Conservation (phyloP, 2,113 vertebrate genomes). For the Pomatostomus ruficeps region DNA sequence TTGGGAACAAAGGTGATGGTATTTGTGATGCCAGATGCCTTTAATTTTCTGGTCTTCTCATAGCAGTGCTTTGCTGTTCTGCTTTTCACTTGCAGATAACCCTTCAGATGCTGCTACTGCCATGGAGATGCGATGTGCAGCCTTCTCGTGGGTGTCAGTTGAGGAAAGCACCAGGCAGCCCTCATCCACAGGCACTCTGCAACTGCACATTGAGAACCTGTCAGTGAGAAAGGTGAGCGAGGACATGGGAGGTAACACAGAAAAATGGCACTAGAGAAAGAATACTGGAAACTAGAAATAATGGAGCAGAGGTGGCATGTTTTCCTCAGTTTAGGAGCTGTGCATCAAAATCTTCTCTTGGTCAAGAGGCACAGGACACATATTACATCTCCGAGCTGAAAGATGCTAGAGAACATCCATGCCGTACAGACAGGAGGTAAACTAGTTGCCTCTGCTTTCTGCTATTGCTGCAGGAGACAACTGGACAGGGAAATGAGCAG, state of each 20-base stretch:
- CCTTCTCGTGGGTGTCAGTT: slow-evolving; percentile 81
- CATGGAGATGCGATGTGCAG: slow-evolving; percentile 75
- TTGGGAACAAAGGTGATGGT: not conserved
- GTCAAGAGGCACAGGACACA: not conserved
- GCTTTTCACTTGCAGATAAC: slow-evolving; percentile 47
- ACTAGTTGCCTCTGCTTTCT: not conserved
- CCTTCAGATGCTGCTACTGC: slow-evolving; percentile 41
- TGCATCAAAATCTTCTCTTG: not conserved
- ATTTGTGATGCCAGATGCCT: not conserved
- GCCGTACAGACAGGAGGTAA: not conserved
- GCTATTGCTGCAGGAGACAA: not conserved
- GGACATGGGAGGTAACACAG: not conserved
- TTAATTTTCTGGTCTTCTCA: not conserved
- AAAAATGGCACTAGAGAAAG: not conserved
- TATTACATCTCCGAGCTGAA: not conserved
- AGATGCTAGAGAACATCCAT: not conserved
- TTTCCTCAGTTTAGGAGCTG: not conserved
- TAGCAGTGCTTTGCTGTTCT: not conserved
- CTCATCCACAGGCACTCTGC: slow-evolving; percentile 49
- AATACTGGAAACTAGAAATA: not conserved
- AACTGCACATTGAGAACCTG: slow-evolving; percentile 77
- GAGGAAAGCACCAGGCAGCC: not conserved
- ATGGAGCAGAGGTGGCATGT: not conserved
- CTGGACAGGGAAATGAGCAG: not conserved
- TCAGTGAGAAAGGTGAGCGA: slow-evolving; percentile 78